Evolutionary conservation across 2,797 vertebrate genomes (phyloP), one percentile per base, ranked within the genome.

Genomic region (Diceros bicornis): DNA sequence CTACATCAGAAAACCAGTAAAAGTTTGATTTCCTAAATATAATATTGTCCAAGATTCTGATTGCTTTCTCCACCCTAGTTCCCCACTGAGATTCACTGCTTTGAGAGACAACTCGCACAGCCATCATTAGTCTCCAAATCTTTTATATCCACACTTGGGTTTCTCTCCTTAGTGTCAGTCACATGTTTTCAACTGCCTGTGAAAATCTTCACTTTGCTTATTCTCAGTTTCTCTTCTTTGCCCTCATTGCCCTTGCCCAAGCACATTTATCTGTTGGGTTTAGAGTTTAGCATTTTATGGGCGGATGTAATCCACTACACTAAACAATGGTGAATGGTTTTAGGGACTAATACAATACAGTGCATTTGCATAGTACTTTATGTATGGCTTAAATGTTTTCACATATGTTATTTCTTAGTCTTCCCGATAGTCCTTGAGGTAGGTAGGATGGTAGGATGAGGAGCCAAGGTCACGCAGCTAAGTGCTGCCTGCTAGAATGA

Each of bases 201-300:
- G 75, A 83, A 96, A 86, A 75, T 74, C 8, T 57, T 89, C 14
- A 27, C 50, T 82, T 69, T 21, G 44, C 6, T 84, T 93, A 34
- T 77, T 89, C 32, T 93, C 55, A n/a, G 1, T 92, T 87, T 77
- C 29, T 88, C 62, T 88, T 61, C 62, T 93, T 89, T 91, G 47
- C 34, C 50, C 6, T 90, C 69, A 44, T 14, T 52, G 34, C 52
- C 23, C 23, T 89, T 37, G 25, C 66, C 57, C 77, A 47, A 88
- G 64, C 27, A 86, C 8, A 41, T 32, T 71, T 72, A 37, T n/a
- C 18, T 84, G 41, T 83, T 55, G 32, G n/a, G 7, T 79, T 87
- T 87, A 68, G 27, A 94, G 61, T 91, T 41, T 50, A 84, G 47
- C 85, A 47, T 84, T 89, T 75, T 95, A 34, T 4, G 27, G 20